These are phyloP conservation scores for Penaeus japonicus DNA, from an alignment of 1,140 invertebrate genomes.

Conservation along the genomic window DNA sequence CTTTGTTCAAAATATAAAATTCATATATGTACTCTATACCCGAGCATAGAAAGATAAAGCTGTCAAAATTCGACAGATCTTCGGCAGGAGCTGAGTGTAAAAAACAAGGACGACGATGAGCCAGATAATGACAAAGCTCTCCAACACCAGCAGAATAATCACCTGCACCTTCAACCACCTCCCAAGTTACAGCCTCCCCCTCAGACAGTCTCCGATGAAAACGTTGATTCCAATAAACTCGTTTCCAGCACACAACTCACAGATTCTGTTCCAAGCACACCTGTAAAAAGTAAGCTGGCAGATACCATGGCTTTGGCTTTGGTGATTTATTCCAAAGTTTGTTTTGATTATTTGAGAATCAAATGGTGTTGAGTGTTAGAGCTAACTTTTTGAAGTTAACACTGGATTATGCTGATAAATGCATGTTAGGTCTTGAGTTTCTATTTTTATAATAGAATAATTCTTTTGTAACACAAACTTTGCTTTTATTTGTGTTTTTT, in stretches of 20 bases:
- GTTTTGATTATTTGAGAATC: background rate
- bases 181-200: slow-evolving; percentile 26
- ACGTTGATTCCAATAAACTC: slow-evolving; percentile 55
- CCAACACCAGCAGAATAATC: slow-evolving; percentile 43
- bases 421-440: too few species aligned
- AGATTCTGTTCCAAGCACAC: slow-evolving; percentile 35
- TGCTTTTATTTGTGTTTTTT: too few species aligned
- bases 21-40: background rate
- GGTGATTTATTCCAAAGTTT: background rate
- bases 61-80: slow-evolving; percentile 30
- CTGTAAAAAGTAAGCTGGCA: slow-evolving; percentile 30
- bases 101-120: background rate
- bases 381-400: too few species aligned
- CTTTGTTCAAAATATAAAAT: background rate
- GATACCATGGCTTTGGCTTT: background rate
- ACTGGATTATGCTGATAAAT: too few species aligned
- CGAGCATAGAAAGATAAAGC: background rate
- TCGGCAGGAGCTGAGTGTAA: slow-evolving; percentile 50
- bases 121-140: slow-evolving; percentile 57
- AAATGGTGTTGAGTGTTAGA: too few species aligned
- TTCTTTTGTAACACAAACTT: too few species aligned
- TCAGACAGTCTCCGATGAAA: background rate
- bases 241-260: slow-evolving; percentile 46
- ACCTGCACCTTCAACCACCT: slow-evolving; percentile 27
- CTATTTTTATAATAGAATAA: too few species aligned